Percentiles rank a stretch among this genome's conserved stretches.
phyloP scores from a whole-genome alignment of 35 echinoderm and acorn worm genomes.

The Acanthaster planci region DNA sequence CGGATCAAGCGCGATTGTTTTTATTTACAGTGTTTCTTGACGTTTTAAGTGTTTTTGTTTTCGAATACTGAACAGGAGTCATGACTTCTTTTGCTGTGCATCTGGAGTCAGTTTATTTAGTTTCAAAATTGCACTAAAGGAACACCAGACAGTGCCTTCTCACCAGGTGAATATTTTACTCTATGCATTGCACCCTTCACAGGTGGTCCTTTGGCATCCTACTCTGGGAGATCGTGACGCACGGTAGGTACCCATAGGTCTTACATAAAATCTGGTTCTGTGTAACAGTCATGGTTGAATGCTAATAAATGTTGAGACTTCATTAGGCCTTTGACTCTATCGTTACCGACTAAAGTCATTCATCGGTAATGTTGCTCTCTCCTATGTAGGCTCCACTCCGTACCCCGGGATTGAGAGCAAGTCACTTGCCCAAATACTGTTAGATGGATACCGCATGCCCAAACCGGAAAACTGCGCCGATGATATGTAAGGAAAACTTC shows the following conservation, averaged over 20 bases:
- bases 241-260: background rate
- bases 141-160: no score
- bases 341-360: background rate
- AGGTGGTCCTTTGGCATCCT: background rate
- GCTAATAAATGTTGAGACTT: background rate
- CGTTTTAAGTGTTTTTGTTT: no score
- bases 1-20: no score
- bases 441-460: conserved; percentile 19
- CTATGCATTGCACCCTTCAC: no score
- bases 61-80: no score
- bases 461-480: conserved; percentile 7
- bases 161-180: no score
- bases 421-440: background rate
- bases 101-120: no score
- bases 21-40: no score
- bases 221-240: background rate
- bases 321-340: background rate
- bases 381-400: background rate
- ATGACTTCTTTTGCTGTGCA: no score
- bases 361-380: background rate
- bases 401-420: background rate
- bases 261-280: background rate
- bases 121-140: no score
- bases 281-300: background rate
- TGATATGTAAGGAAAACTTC: conserved; percentile 17